Evolutionary conservation across 2,113 vertebrate species (phyloP), one percentile per base, ranked within the genome.

Genomic region (Amphiprion percula): DNA sequence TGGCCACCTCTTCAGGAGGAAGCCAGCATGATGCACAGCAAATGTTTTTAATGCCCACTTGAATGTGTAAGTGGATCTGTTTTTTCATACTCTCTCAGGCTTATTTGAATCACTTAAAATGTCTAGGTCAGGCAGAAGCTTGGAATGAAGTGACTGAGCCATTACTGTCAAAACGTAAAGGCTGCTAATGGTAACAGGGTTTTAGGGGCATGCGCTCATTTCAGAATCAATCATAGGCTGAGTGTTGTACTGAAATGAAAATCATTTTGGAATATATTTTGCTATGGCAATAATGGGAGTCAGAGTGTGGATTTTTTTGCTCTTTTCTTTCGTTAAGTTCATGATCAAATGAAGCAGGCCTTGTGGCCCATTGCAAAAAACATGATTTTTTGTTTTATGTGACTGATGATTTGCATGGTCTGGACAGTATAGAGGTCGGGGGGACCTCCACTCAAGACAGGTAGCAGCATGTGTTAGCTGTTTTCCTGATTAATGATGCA

Each of bases 401-500:
- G 78, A 85, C 72, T 90, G 87, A 86, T 90, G 74, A 80, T 68
- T 82, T 81, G 58, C 46, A 9, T 49, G 62, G 73, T 82, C 73
- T 91, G 84, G 75, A 90, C 80, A 85, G 69, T 83, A 61, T 83
- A 69, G 44, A 65, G 28, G 62, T 75, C 23, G 5, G 55, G 52
- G 53, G 41, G 58, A 77, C 75, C 78, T 80, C 76, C 77, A 59
- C 49, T 86, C 24, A 74, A 87, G 73, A 90, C 74, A 85, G 89
- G 90, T 71, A 87, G 87, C 66, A 68, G 85, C 87, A 93, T 86
- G 65, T 93, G 91, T 88, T 83, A 92, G 71, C 64, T 50, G 91
- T 94, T 94, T 92, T 49, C 64, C 80, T 90, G 88, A 93, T 93
- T 91, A 93, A 92, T 93, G 87, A 90, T 88, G 82, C 86, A 92